Conservation (phyloP, 2,113 vertebrate species). For the Macaca mulatta region DNA sequence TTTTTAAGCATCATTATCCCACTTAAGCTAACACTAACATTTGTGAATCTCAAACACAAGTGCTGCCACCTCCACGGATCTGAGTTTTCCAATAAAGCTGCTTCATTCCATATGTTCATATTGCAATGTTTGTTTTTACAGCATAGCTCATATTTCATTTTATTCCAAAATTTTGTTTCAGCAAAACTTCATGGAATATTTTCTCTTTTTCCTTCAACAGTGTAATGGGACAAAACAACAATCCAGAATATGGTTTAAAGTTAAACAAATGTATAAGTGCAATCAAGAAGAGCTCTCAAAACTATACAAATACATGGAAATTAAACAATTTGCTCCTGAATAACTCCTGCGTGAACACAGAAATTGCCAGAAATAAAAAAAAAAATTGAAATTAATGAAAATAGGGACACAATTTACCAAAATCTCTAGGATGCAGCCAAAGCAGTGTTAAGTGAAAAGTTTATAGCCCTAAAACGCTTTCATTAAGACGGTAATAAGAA, state of each 20-base stretch:
- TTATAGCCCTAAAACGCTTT: too few species aligned
- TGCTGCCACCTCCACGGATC: not conserved
- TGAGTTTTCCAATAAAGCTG: not conserved
- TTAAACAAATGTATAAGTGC: not conserved
- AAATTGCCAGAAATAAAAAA: too few species aligned
- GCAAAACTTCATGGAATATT: not conserved
- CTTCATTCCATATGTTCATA: not conserved
- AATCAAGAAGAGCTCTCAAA: not conserved
- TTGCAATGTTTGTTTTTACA: constrained; percentile 32
- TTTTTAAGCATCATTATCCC: not conserved
- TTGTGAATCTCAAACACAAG: not conserved
- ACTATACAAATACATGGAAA: too few species aligned
- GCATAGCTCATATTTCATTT: not conserved
- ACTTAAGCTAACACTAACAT: not conserved
- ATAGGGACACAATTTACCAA: too few species aligned
- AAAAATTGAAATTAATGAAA: too few species aligned
- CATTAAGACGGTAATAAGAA: too few species aligned
- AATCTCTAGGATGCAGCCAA: too few species aligned
- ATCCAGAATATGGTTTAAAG: not conserved
- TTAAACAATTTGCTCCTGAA: too few species aligned
- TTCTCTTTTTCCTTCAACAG: not conserved
- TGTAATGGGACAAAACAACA: not conserved
- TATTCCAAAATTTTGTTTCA: constrained; percentile 35
- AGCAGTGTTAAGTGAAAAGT: too few species aligned
- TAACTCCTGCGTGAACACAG: too few species aligned